A percentile compares a stretch with the other conserved stretches of the same genome.
Evolutionary conservation across 2,888 invertebrate species (phyloP).

Genomic region (Dendrolimus pini): DNA sequence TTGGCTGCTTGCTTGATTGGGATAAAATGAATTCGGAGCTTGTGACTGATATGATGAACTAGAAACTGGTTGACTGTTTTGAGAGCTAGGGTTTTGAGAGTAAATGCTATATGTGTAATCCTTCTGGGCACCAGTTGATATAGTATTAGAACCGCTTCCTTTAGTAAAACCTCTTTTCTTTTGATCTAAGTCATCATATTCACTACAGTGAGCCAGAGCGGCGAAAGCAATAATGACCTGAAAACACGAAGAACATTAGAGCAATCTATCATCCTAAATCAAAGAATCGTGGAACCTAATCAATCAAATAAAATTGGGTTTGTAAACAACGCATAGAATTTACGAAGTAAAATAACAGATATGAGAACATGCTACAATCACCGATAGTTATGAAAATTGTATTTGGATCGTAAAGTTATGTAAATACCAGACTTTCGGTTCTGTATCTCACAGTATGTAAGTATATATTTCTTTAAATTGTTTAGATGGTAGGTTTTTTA

Average conservation of each 20-base stretch:
- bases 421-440: too few relatives aligned
- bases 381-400: too few relatives aligned
- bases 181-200: constrained; percentile 57
- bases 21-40: constrained; percentile 57
- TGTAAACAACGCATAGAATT: constrained; percentile 2
- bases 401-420: too few relatives aligned
- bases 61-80: constrained; percentile 23
- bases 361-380: neutral
- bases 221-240: constrained; percentile 54
- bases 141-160: constrained; percentile 49
- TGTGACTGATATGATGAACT: constrained; percentile 44
- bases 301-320: constrained; percentile 27
- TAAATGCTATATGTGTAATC: constrained; percentile 66
- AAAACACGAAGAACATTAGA: constrained; percentile 12
- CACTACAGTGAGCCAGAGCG: constrained; percentile 46
- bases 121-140: constrained; percentile 62
- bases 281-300: constrained; percentile 30
- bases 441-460: too few relatives aligned
- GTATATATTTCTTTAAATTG: too few relatives aligned
- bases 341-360: neutral
- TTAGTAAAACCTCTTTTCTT: constrained; percentile 64
- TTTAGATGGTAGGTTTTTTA: too few relatives aligned
- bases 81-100: constrained; percentile 39
- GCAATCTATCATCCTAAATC: constrained; percentile 30
- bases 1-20: constrained; percentile 46